Base-by-base conservation (phyloP, 2,797 vertebrate genomes). In the Coluber constrictor region DNA sequence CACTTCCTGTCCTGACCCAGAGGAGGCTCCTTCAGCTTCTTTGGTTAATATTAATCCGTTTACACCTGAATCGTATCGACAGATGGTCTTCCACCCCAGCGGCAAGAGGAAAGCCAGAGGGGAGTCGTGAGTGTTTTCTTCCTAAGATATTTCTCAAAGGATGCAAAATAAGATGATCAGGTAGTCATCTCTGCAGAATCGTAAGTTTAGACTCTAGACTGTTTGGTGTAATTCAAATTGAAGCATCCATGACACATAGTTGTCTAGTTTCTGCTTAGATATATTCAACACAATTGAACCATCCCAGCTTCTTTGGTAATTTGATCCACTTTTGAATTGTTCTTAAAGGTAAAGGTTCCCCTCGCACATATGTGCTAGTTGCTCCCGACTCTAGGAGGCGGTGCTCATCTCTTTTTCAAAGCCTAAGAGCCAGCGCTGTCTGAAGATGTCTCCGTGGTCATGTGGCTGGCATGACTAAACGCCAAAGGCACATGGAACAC, bases 1-100 rank as follows among this genome's bases (percentile, higher is more conserved):
- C 54, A 90, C 96, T 16, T 97, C 97, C 5, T 79, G 93, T 7
- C 70, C 96, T 63, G 92, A 96, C 57, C 74, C 20, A 0, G 96
- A 97, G 23, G 98, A 98, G 89, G 94, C 95, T 29, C 18, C 96
- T 8, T 96, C 96, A 10, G 94, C 96, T 0, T 96, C 98, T 3
- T 97, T 97, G 9, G 98, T 99, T 96, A 99, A 99, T 56, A 97
- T 99, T 59, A 99, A 99, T 91, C 99, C 99, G 27, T 99, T 99
- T 94, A 99, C 99, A 13, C 98, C 99, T 0, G 98, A 99, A 87
- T 98, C 98, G 0, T 98, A 98, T 13, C 97, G 97, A 79, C 98
- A 98, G 91, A 96, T 95, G 93, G 90, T 98, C 43, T 95, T 97
- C 83, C 96, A 95, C 37, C 94, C 95, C 25, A 96, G 90, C 0